Base-by-base conservation (phyloP, 2,888 invertebrate genomes). In the Amphipyra tragopoginis region DNA sequence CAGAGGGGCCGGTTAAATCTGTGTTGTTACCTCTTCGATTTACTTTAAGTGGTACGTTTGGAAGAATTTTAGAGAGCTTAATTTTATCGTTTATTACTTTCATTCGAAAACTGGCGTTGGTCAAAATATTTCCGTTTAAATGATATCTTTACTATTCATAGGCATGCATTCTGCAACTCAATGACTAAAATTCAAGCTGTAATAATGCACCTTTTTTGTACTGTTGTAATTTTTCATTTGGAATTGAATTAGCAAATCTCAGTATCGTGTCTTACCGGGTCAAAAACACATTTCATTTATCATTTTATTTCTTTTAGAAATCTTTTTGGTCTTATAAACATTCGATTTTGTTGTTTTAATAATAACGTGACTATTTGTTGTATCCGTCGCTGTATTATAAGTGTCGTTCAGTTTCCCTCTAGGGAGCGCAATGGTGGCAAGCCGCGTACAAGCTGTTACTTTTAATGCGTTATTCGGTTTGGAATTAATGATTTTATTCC, bases 401-500 rank as follows among this genome's bases (percentile, higher is more conserved):
- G 74, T 62, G 55, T 36, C 29, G 11, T 65, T 66, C 38, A 44
- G 39, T 64, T 61, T 57, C 72, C 75, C 75, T 75, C 60, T 52
- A 44, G 76, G 71, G 70, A 70, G 76, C 72, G 65, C 40, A 72
- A 71, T 54, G 78, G 79, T 75, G 82, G 80, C 81, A 85, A 86
- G 83, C 83, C 84, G 83, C 82, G 84, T 85, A 82, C 93, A 92
- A 93, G 94, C 93, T 94, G 93, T 94, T 94, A 94, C 94, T 90
- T 94, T 94, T 93, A 94, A 94, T 93, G 94, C 83, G 92, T 88
- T 92, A 90, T 93, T 93, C 88, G 90, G 92, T 91, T 93, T 82
- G 81, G 86, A 93, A 93, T 94, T 93, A 93, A 94, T 93, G 93
- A 93, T 93, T 94, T 93, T 93, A 94, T 90, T 89, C 82, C 88